Evolutionary conservation across 2,113 vertebrate genomes (phyloP).

Genomic region (Meriones unguiculatus): DNA sequence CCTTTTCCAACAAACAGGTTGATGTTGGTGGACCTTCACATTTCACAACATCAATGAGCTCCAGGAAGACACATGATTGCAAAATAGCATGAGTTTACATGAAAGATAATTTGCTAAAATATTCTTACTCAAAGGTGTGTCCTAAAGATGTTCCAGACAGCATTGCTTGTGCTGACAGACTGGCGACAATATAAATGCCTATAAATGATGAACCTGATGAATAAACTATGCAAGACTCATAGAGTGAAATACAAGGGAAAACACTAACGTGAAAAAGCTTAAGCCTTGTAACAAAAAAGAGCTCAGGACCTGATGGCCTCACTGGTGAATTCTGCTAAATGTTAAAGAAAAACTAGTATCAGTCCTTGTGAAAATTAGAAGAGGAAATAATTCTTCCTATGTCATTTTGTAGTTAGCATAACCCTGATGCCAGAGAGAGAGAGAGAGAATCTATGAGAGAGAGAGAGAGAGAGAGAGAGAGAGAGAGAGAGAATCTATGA

Average conservation of each 20-base stretch:
- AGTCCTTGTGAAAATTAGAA: not conserved
- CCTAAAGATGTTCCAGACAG: not conserved
- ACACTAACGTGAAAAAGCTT: not conserved
- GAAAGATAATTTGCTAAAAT: not conserved
- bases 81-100: conserved; percentile 2
- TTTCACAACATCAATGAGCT: not conserved
- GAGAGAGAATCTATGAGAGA: not conserved
- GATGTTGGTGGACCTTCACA: not conserved
- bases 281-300: conserved; percentile 15
- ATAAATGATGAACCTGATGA: not conserved
- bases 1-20: not conserved
- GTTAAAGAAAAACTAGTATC: conserved; percentile 25
- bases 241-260: conserved; percentile 34
- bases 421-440: not conserved
- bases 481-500: not conserved
- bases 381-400: not conserved
- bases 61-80: not conserved
- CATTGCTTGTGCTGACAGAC: conserved; percentile 5
- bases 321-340: not conserved
- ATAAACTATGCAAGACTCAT: not conserved
- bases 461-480: conserved; percentile 11
- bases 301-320: not conserved
- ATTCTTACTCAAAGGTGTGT: not conserved
- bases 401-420: not conserved
- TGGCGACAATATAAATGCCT: not conserved